Percentiles rank a stretch among this genome's conserved stretches.
Conservation (phyloP, 2,888 invertebrate genomes). For the Hyles lineata region DNA sequence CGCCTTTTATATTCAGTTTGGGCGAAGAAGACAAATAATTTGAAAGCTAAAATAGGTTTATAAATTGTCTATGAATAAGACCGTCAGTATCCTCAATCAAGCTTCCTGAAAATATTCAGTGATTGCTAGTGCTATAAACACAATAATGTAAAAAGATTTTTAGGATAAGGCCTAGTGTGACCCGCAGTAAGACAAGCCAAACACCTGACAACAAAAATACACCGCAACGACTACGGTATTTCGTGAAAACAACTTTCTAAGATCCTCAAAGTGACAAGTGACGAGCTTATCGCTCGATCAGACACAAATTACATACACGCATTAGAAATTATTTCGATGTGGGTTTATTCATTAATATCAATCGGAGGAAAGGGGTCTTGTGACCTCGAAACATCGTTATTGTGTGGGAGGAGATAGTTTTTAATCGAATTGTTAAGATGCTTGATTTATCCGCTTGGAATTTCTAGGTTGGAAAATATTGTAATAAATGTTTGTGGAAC, state of each 20-base stretch:
- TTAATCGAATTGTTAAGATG: neutral
- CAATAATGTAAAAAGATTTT: too few relatives aligned
- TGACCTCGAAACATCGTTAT: neutral
- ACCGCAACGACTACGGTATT: conserved; percentile 9
- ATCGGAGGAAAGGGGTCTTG: neutral
- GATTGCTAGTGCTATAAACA: too few relatives aligned
- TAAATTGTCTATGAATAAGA: too few relatives aligned
- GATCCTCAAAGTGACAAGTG: conserved; percentile 21
- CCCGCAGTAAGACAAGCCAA: too few relatives aligned
- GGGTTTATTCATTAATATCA: conserved; percentile 14
- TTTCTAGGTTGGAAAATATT: too few relatives aligned
- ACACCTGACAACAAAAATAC: conserved; percentile 1
- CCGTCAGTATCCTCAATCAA: too few relatives aligned
- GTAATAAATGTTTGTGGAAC: too few relatives aligned
- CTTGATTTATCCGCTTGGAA: neutral
- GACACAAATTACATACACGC: conserved; percentile 25
- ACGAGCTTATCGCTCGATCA: conserved; percentile 24
- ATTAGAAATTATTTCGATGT: conserved; percentile 16
- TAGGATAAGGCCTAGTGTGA: too few relatives aligned
- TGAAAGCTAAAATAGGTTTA: too few relatives aligned
- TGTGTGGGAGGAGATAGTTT: conserved; percentile 3
- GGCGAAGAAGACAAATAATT: too few relatives aligned
- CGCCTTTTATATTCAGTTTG: too few relatives aligned
- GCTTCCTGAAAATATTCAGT: too few relatives aligned
- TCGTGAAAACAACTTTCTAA: conserved; percentile 26